Conservation (phyloP, 1,140 invertebrate genomes). For the Steinernema khuongi region DNA sequence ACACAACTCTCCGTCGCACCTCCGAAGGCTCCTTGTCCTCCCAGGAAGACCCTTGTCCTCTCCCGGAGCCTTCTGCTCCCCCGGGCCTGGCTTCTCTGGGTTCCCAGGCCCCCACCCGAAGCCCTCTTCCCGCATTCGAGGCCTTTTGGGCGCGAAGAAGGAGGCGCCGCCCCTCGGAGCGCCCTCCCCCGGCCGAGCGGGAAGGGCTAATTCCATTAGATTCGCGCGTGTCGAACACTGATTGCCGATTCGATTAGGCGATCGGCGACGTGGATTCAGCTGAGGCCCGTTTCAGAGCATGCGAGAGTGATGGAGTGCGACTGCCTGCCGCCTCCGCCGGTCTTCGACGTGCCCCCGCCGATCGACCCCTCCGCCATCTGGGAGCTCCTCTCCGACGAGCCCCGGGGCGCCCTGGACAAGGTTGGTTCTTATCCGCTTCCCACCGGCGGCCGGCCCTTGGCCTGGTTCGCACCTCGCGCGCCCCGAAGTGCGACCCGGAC, state of each 20-base stretch:
- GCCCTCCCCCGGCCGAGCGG: background rate
- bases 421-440: conserved; percentile 14
- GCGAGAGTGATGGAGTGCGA: conserved; percentile 20
- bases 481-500: background rate
- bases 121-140: background rate
- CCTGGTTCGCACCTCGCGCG: background rate
- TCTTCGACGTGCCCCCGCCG: conserved; percentile 28
- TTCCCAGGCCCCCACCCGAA: background rate
- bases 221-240: conserved; percentile 10
- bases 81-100: background rate
- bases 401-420: background rate
- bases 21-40: background rate
- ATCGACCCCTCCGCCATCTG: conserved; percentile 30
- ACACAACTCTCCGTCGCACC: background rate
- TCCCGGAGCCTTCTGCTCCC: background rate
- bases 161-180: background rate
- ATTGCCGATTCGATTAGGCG: conserved; percentile 14
- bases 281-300: background rate
- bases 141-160: background rate
- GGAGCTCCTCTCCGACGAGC: conserved; percentile 26
- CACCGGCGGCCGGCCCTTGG: background rate
- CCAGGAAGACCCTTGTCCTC: background rate
- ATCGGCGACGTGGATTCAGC: background rate
- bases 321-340: conserved; percentile 25
- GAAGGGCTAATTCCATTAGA: conserved; percentile 16